Evolutionary conservation across 2,797 vertebrate species (phyloP).

Genomic region (Prunella strophiata): DNA sequence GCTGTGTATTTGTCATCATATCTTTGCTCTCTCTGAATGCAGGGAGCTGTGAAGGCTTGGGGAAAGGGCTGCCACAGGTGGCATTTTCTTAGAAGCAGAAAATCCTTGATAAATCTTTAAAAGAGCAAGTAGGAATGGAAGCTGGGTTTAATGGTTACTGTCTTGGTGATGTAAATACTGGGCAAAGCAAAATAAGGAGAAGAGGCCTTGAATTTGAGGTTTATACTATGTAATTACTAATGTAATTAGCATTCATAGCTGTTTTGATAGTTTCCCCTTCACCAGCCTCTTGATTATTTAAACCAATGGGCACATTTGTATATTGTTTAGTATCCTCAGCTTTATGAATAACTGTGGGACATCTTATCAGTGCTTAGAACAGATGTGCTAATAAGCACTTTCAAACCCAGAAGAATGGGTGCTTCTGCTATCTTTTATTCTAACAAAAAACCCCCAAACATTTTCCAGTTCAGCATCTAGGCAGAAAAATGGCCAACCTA

Average conservation of each 20-base stretch:
- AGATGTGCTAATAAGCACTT: conserved; percentile 13
- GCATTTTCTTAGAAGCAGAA: neutral
- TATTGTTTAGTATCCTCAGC: neutral
- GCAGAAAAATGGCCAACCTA: conserved; percentile 46
- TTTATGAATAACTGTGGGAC: neutral
- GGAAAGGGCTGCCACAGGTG: neutral
- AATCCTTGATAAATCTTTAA: neutral
- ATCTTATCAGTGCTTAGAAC: neutral
- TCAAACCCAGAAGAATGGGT: neutral
- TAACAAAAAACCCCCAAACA: neutral
- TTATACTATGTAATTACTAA: neutral
- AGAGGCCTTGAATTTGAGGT: neutral
- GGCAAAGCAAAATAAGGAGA: neutral
- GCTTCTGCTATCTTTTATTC: conserved; percentile 16
- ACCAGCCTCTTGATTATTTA: neutral
- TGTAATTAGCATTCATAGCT: neutral
- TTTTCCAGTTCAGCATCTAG: conserved; percentile 47
- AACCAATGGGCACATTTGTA: neutral
- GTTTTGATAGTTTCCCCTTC: neutral
- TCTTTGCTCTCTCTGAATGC: neutral
- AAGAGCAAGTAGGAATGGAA: neutral
- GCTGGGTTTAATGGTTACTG: neutral
- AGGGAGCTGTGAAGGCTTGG: neutral
- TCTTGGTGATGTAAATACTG: neutral
- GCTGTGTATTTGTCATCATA: neutral